These are phyloP conservation scores for Paramormyrops hopkinsi DNA, from an alignment of 2,797 vertebrate species.

Conservation along the genomic window DNA sequence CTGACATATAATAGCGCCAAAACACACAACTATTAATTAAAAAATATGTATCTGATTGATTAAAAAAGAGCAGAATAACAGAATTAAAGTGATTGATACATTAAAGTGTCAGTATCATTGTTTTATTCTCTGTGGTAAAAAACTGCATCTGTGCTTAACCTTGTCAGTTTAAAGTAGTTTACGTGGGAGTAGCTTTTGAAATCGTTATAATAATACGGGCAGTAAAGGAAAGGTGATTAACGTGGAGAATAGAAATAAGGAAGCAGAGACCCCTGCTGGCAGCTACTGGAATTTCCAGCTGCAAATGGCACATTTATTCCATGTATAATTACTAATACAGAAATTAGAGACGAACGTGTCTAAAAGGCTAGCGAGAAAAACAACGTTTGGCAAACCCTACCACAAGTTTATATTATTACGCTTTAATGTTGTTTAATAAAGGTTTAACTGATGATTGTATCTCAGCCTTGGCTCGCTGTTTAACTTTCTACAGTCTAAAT, in stretches of 20 bases:
- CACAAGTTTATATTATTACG: background rate
- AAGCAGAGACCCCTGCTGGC: background rate
- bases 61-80: background rate
- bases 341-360: background rate
- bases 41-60: background rate
- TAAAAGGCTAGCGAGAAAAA: background rate
- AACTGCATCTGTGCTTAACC: background rate
- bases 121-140: background rate
- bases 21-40: background rate
- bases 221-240: background rate
- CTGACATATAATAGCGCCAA: background rate
- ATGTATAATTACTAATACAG: background rate
- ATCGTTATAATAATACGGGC: background rate
- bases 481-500: background rate
- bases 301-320: background rate
- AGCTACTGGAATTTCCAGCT: background rate
- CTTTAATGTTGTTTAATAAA: background rate
- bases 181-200: background rate
- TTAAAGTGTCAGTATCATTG: background rate
- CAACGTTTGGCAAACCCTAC: background rate
- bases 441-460: background rate
- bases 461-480: background rate
- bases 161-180: background rate
- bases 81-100: background rate
- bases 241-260: background rate